Evolutionary conservation across 2,888 invertebrate species (phyloP), one percentile per base, ranked within the genome.

Genomic region (Ischnura elegans): DNA sequence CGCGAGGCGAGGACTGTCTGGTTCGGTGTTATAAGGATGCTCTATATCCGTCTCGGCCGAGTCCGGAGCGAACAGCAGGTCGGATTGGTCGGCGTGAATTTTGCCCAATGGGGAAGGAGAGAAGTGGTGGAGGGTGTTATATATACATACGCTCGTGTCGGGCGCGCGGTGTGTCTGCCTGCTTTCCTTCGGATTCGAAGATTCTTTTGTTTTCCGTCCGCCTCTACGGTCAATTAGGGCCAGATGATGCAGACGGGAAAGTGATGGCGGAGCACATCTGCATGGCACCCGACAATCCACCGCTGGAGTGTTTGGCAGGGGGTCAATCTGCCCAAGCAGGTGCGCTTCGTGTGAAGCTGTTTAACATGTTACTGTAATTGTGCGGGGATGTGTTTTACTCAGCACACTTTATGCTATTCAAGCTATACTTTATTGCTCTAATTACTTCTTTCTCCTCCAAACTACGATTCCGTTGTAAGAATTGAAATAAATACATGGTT

Each of bases 11-110:
- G 51, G 43, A 61, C 90, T 90, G 90, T 25, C 61, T 45, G 19
- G 19, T 51, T 1, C 36, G 61, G 16, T 90, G 61, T n/a, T 61
- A 25, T 45, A n/a, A 25, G 16, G 90, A 42, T 43, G 90, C 90
- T 21, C 90, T 90, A 90, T 90, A 90, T 90, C 61, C 90, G 90
- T 90, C 87, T n/a, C 87, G 42, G 55, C 3, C 87, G 55, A n/a
- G 90, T 43, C 61, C 43, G n/a, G n/a, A 61, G 36, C 42, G 61
- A 51, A 19, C 51, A 51, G 19, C 51, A 43, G 25, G 61, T 61
- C 43, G 43, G 86, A 46, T 86, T 46, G 86, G 86, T n/a, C 86
- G 45, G 45, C 46, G 46, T 43, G 46, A 16, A 90, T 43, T 21
- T 66, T 25, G 90, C 43, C 90, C 90, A 90, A 66, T 90, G 55